Percentiles rank a stretch among this genome's conserved stretches.
phyloP scores from a whole-genome alignment of 2,888 invertebrate genomes.

The Apotomis capreana region DNA sequence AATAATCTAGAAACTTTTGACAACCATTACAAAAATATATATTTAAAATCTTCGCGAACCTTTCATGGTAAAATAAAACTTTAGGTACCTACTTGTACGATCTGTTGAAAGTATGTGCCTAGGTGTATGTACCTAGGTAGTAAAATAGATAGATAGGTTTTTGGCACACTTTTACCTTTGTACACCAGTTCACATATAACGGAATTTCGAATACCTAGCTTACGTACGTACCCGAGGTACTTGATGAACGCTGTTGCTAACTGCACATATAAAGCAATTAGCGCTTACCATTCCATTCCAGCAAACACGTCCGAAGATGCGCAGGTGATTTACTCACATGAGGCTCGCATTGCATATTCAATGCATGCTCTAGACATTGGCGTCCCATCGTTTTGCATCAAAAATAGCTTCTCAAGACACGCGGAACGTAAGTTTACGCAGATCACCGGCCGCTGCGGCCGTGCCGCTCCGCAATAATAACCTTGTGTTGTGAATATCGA shows the following conservation, averaged over 20 bases:
- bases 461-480: slow-evolving; percentile 56
- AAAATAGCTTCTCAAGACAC: slow-evolving; percentile 81
- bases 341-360: slow-evolving; percentile 83
- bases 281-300: slow-evolving; percentile 29
- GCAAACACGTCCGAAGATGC: slow-evolving; percentile 33
- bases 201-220: neutral
- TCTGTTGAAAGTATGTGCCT: too few species aligned
- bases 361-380: slow-evolving; percentile 83
- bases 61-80: too few species aligned
- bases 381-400: slow-evolving; percentile 81
- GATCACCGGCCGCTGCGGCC: slow-evolving; percentile 71
- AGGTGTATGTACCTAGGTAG: too few species aligned
- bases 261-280: slow-evolving; percentile 25
- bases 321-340: slow-evolving; percentile 45
- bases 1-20: too few species aligned
- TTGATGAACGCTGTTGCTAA: slow-evolving; percentile 13
- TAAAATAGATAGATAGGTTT: too few species aligned
- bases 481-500: slow-evolving; percentile 46
- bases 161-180: too few species aligned
- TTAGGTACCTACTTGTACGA: too few species aligned
- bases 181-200: too few species aligned
- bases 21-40: too few species aligned
- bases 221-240: neutral
- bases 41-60: too few species aligned
- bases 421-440: slow-evolving; percentile 76